Evolutionary conservation across 2,888 invertebrate species (phyloP).

Genomic region (Leptinotarsa rubiginosa): DNA sequence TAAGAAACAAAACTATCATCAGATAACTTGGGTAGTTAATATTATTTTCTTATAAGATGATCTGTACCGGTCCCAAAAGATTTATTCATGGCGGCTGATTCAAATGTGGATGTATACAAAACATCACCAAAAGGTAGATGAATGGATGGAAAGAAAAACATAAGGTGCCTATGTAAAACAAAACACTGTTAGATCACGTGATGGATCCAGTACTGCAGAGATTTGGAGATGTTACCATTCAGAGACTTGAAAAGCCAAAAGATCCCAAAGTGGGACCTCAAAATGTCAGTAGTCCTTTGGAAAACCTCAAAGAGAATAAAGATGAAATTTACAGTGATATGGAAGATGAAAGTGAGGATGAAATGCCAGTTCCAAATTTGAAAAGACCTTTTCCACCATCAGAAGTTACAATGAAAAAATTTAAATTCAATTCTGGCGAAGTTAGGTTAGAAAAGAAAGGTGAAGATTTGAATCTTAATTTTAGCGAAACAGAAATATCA

Average conservation of each 20-base stretch:
- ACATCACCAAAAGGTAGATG: conserved; percentile 26
- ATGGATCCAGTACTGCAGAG: conserved; percentile 71
- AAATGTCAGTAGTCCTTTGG: conserved; percentile 47
- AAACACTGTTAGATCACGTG: conserved; percentile 44
- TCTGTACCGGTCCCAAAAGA: conserved; percentile 53
- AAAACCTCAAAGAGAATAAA: conserved; percentile 48
- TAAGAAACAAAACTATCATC: too few species aligned
- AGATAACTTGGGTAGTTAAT: conserved; percentile 20
- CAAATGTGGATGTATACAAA: conserved; percentile 56
- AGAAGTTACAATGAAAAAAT: conserved; percentile 54
- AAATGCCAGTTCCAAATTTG: conserved; percentile 46
- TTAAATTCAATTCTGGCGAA: conserved; percentile 52
- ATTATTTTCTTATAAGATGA: conserved; percentile 32
- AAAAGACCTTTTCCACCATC: conserved; percentile 53
- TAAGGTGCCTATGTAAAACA: conserved; percentile 35
- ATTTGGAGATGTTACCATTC: conserved; percentile 73
- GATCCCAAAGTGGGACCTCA: conserved; percentile 53
- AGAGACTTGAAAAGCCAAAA: conserved; percentile 66
- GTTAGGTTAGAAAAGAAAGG: conserved; percentile 48
- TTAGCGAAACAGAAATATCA: conserved; percentile 62
- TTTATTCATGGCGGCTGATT: conserved; percentile 58
- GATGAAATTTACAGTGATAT: conserved; percentile 48
- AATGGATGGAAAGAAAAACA: conserved; percentile 23
- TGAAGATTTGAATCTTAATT: conserved; percentile 53
- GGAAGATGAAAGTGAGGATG: conserved; percentile 54